These are phyloP conservation scores for Chrysocyon brachyurus DNA, from an alignment of 2,797 vertebrate genomes.

Conservation along the genomic window DNA sequence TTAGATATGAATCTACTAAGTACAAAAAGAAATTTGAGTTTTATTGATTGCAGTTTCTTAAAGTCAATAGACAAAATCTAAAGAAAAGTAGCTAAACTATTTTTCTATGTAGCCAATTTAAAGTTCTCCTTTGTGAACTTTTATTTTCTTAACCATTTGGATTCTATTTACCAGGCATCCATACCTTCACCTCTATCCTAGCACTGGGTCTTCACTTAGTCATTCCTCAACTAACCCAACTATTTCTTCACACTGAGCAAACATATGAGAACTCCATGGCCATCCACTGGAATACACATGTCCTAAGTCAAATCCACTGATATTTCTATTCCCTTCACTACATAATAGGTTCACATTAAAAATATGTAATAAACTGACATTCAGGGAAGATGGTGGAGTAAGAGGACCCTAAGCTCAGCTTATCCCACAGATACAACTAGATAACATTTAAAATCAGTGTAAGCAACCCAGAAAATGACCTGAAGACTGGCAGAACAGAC, in stretches of 20 bases:
- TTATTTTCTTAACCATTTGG: not conserved
- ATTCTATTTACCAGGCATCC: not conserved
- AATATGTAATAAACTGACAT: not conserved
- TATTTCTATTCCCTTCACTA: not conserved
- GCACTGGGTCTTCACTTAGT: not conserved
- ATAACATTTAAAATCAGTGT: not conserved
- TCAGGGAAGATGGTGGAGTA: not conserved
- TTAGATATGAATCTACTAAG: not conserved
- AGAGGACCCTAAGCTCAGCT: not conserved
- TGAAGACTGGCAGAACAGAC: not conserved
- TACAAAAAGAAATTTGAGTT: conserved; percentile 22
- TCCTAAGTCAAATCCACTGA: not conserved
- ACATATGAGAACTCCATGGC: not conserved
- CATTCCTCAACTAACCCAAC: not conserved
- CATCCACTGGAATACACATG: not conserved
- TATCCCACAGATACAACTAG: not conserved
- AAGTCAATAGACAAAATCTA: not conserved
- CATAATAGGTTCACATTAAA: not conserved
- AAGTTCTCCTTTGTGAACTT: not conserved
- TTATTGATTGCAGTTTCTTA: conserved; percentile 22
- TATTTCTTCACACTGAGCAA: not conserved
- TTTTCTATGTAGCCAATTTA: conserved; percentile 10
- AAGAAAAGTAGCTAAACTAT: not conserved
- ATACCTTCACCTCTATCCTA: not conserved
- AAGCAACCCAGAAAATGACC: not conserved